Evolutionary conservation across 2,888 invertebrate species (phyloP).

Genomic region (Tetragnatha montana): DNA sequence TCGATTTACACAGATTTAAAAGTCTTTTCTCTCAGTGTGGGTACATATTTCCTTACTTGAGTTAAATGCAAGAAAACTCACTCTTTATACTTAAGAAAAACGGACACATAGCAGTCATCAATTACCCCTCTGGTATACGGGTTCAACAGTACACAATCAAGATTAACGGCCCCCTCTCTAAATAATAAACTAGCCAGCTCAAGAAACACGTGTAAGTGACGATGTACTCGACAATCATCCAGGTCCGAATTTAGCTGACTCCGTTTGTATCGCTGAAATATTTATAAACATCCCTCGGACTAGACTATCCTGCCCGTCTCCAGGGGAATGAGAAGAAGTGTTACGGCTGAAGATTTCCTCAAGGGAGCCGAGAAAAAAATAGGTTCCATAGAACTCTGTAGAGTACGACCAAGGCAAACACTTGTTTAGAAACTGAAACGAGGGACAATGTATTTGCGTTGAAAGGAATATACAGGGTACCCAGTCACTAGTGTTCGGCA

Average conservation of each 20-base stretch:
- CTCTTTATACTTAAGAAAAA: too few species aligned
- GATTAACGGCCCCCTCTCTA: neutral
- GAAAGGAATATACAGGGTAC: too few species aligned
- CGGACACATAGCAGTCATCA: too few species aligned
- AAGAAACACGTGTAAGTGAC: slow-evolving; percentile 9
- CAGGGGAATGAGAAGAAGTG: slow-evolving; percentile 2
- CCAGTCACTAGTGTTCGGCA: too few species aligned
- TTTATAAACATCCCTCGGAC: slow-evolving; percentile 21
- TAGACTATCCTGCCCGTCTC: slow-evolving; percentile 4
- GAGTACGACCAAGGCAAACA: too few species aligned
- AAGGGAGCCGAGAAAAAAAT: neutral
- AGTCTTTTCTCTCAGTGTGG: too few species aligned
- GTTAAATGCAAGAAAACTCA: too few species aligned
- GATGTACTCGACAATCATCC: slow-evolving; percentile 1
- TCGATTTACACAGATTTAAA: too few species aligned
- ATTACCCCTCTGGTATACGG: too few species aligned
- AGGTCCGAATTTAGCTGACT: neutral
- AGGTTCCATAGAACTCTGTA: neutral
- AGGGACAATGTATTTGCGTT: too few species aligned
- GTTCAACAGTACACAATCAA: neutral
- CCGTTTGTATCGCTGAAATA: slow-evolving; percentile 18
- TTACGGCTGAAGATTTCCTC: slow-evolving; percentile 25
- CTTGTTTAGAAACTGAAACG: too few species aligned
- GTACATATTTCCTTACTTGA: too few species aligned
- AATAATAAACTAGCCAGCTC: slow-evolving; percentile 21